Percentiles rank a stretch among this genome's conserved stretches.
Conservation (phyloP, 2,113 vertebrate species). For the Mionectes macconnelli region DNA sequence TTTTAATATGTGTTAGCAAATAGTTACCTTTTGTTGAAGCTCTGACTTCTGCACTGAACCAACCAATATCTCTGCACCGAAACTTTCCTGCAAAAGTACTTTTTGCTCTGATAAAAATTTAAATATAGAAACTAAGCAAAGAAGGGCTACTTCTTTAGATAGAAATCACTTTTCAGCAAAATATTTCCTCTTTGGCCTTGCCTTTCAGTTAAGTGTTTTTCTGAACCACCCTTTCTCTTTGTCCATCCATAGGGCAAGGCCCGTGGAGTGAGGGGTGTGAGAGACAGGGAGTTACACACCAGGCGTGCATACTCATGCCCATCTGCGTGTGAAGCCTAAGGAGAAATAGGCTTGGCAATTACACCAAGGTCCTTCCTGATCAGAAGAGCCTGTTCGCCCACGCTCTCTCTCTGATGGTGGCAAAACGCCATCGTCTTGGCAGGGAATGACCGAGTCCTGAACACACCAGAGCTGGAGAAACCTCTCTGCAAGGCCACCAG, state of each 20-base stretch:
- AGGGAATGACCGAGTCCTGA: neutral
- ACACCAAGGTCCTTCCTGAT: neutral
- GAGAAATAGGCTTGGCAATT: neutral
- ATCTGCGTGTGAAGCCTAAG: neutral
- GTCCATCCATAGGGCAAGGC: neutral
- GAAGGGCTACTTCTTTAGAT: neutral
- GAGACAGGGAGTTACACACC: neutral
- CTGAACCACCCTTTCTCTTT: neutral
- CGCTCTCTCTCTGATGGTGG: neutral
- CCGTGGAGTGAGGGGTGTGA: accelerated
- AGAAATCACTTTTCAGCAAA: neutral
- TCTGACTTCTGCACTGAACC: neutral
- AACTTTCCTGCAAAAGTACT: neutral
- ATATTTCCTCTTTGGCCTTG: neutral
- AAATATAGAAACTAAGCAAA: neutral
- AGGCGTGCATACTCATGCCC: neutral
- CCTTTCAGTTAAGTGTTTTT: neutral
- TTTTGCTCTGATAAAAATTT: neutral
- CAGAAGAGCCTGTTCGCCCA: accelerated
- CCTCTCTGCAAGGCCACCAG: neutral
- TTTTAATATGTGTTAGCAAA: neutral
- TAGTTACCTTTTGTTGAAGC: neutral
- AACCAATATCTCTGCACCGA: neutral
- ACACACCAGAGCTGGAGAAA: neutral
- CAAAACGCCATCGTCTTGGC: accelerated